Base-by-base conservation (phyloP, 2,113 vertebrate genomes). In the Glaucidium brasilianum region DNA sequence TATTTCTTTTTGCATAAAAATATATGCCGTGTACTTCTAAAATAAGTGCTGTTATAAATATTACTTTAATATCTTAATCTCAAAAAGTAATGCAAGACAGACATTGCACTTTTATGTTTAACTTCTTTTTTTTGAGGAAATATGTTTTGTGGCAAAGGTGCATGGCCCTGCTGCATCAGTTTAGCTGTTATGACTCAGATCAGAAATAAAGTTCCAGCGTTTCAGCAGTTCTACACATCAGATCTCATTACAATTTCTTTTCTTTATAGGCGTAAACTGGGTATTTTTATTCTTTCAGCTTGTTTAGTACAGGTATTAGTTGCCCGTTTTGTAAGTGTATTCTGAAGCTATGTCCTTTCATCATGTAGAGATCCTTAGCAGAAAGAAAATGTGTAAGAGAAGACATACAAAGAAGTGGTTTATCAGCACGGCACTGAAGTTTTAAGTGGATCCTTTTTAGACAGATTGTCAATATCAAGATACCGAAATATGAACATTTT, bases 381-480 rank as follows among this genome's bases (percentile, higher is more conserved):
- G 62, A 90, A 90, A 52, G 45, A 62, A 63, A 78, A 32, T 15
- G 15, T 18, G 5, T 35, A 34, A 78, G 43, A 47, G 13, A 85
- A 32, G 15, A 26, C 22, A 10, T 45, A 29, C 34, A 62, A 71
- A 87, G 17, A 63, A 58, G 26, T 81, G 23, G 34, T 56, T 86
- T 69, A 39, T 60, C 79, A 85, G 62, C 26, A 72, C 15, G 39
- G n/a, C 53, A n/a, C 43, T 14, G 3, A 72, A 94, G 41, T 90
- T 96, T 94, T 77, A 96, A 80, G 73, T 37, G 59, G 56, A 62
- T 78, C 49, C n/a, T 15, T 92, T 87, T 71, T 50, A 85, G 82
- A 92, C 43, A 92, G 73, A 58, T 71, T 77, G 68, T 81, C 76
- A 75, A 68, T 88, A 94, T 58, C 68, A 56, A 90, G 81, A 72